Percentiles rank a stretch among this genome's conserved stretches.
These are phyloP conservation scores for Drosophila carrolli DNA, from an alignment of 1,140 invertebrate species.

Conservation along the genomic window DNA sequence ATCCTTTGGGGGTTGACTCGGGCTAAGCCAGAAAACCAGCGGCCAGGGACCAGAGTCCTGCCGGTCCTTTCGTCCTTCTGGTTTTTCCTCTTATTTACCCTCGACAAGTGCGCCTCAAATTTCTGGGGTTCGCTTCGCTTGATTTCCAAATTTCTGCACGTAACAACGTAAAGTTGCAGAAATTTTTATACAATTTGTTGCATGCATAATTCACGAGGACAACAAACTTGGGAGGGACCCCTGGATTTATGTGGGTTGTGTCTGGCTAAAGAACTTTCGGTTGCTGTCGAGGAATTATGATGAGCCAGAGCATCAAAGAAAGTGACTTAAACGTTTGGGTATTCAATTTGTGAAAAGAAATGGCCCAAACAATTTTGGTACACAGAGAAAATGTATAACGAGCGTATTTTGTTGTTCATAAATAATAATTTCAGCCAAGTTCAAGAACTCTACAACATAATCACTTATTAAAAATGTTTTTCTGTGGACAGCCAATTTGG, in stretches of 20 bases:
- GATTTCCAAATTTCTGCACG: conserved; percentile 80
- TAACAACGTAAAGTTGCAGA: conserved; percentile 81
- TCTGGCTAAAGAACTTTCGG: conserved; percentile 24
- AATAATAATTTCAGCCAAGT: too few relatives aligned
- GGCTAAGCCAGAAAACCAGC: conserved; percentile 38
- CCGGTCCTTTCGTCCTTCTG: conserved; percentile 31
- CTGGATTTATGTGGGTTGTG: conserved; percentile 65
- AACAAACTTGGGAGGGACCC: conserved; percentile 45
- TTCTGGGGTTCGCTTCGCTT: conserved; percentile 50
- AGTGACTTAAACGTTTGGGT: conserved; percentile 38
- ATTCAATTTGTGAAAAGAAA: conserved; percentile 40
- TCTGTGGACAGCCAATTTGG: background rate
- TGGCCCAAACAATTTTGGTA: background rate
- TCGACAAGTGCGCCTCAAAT: conserved; percentile 68
- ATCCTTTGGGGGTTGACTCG: conserved; percentile 59
- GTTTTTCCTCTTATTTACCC: conserved; percentile 4
- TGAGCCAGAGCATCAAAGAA: conserved; percentile 61
- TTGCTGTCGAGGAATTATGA: conserved; percentile 71
- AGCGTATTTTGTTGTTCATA: too few relatives aligned
- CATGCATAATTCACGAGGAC: conserved; percentile 82
- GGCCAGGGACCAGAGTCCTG: conserved; percentile 32
- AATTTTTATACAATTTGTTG: conserved; percentile 84
- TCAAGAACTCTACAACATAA: too few relatives aligned
- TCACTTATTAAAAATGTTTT: background rate
- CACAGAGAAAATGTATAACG: background rate